These are phyloP conservation scores for Tragelaphus oryx DNA, from an alignment of 2,797 vertebrate genomes.

Conservation along the genomic window DNA sequence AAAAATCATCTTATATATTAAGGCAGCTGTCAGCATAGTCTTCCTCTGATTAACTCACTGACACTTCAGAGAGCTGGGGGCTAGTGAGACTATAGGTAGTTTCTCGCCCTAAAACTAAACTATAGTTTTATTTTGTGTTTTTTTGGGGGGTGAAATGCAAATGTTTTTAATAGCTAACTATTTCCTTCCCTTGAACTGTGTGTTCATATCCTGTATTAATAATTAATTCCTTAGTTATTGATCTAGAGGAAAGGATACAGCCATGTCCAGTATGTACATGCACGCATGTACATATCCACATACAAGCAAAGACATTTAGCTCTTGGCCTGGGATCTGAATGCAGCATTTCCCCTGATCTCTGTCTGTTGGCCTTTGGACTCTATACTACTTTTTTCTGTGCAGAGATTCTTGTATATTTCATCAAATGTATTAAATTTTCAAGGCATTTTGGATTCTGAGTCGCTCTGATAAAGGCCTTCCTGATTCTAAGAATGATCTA, in stretches of 20 bases:
- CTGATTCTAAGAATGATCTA: background rate
- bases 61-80: background rate
- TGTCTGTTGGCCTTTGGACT: background rate
- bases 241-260: background rate
- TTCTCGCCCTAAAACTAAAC: background rate
- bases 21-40: background rate
- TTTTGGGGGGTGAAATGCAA: background rate
- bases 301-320: background rate
- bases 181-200: background rate
- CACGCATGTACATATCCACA: background rate
- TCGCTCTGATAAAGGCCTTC: background rate
- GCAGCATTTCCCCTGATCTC: background rate
- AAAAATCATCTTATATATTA: background rate
- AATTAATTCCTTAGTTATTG: background rate
- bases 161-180: background rate
- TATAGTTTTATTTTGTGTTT: background rate
- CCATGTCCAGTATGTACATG: fast-evolving
- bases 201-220: background rate
- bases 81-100: background rate
- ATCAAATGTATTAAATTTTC: background rate
- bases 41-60: background rate
- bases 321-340: background rate
- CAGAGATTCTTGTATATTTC: background rate
- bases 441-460: background rate
- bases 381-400: background rate